phyloP scores from a whole-genome alignment of 1,140 invertebrate genomes.

The Atta cephalotes region DNA sequence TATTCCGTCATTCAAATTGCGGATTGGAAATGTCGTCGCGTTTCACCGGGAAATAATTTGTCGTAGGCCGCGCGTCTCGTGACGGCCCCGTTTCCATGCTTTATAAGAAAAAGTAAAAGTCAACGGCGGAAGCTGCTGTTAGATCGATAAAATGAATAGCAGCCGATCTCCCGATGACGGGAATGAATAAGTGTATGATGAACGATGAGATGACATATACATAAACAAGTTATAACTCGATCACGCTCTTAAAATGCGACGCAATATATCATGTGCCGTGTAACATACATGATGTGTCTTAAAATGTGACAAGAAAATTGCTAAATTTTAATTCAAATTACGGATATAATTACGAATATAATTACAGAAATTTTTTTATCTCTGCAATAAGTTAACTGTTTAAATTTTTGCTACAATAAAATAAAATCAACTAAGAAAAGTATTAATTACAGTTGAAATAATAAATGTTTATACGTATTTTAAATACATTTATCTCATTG shows the following conservation, averaged over 20 bases:
- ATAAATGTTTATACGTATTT: too few relatives aligned
- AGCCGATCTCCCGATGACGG: slow-evolving; percentile 45
- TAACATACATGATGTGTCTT: not conserved
- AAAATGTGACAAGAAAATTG: not conserved
- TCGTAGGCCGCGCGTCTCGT: slow-evolving; percentile 5
- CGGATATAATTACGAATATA: too few relatives aligned
- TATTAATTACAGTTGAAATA: too few relatives aligned
- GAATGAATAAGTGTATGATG: slow-evolving; percentile 21
- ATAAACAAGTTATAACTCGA: slow-evolving; percentile 26
- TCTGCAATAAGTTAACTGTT: too few relatives aligned
- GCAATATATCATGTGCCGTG: not conserved
- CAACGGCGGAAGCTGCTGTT: slow-evolving; percentile 39
- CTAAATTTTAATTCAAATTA: too few relatives aligned
- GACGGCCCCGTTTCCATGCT: slow-evolving; percentile 27
- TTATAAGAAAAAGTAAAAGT: slow-evolving; percentile 54
- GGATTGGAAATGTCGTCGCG: slow-evolving; percentile 56
- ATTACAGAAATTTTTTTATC: too few relatives aligned
- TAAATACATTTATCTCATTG: too few relatives aligned
- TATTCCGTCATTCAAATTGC: slow-evolving; percentile 38
- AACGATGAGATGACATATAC: slow-evolving; percentile 34
- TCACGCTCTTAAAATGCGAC: slow-evolving; percentile 13
- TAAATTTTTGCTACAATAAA: slow-evolving; percentile 4
- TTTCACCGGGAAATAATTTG: slow-evolving; percentile 60
- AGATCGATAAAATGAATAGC: slow-evolving; percentile 55
- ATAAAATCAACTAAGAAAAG: too few relatives aligned